These are phyloP conservation scores for Eupeodes latifasciatus DNA, from an alignment of 2,888 invertebrate species.

Conservation along the genomic window DNA sequence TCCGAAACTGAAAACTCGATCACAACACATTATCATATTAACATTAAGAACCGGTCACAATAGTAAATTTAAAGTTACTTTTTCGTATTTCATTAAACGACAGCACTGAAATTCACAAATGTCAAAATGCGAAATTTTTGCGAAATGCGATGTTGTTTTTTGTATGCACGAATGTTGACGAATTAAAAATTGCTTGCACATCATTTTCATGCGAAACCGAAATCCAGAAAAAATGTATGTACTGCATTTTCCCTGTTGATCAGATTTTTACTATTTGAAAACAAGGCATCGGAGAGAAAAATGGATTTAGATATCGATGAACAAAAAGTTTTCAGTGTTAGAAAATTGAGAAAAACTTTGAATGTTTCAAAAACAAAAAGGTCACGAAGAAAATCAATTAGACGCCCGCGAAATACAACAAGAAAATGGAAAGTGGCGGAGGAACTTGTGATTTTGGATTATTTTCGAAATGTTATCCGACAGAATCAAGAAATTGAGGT, in stretches of 20 bases:
- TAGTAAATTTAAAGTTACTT: background rate
- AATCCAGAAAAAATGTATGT: background rate
- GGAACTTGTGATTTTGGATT: constrained; percentile 30
- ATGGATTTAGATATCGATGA: constrained; percentile 19
- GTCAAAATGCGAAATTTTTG: constrained; percentile 11
- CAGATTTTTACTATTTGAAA: background rate
- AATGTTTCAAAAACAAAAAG: constrained; percentile 19
- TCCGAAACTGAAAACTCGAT: no score
- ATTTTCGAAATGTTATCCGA: constrained; percentile 30
- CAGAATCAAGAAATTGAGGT: constrained; percentile 27
- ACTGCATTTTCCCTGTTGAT: background rate
- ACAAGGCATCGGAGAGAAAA: background rate
- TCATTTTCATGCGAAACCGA: constrained; percentile 19
- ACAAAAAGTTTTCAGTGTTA: constrained; percentile 8
- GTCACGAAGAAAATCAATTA: background rate
- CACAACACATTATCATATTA: no score
- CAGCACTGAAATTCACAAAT: constrained; percentile 6
- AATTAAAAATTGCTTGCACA: background rate
- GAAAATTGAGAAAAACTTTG: constrained; percentile 8
- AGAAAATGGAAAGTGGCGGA: constrained; percentile 40
- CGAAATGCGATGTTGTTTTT: constrained; percentile 20
- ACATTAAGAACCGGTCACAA: background rate
- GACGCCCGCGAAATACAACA: constrained; percentile 7
- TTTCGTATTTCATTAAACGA: background rate
- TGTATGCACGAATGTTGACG: background rate